Percentiles rank a stretch among this genome's conserved stretches.
Conservation (phyloP, 2,888 invertebrate species). For the Cheilosia vulpina region DNA sequence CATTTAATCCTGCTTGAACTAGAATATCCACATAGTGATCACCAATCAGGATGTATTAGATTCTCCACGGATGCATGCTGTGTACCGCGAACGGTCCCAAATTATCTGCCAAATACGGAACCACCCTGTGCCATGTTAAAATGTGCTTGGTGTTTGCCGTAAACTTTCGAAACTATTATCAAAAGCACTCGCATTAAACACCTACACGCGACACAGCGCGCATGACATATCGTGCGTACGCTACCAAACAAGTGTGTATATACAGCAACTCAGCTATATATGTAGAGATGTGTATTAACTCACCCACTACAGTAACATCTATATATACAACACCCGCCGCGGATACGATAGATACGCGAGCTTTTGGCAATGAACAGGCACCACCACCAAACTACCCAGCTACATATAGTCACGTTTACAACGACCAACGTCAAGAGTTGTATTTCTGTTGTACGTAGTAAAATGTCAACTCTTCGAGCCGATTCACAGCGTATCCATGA, state of each 20-base stretch:
- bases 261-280: constrained; percentile 3
- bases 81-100: too few species aligned
- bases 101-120: not conserved
- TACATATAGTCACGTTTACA: constrained; percentile 73
- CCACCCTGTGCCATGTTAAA: constrained; percentile 44
- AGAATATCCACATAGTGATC: too few species aligned
- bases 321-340: constrained; percentile 41
- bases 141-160: constrained; percentile 22
- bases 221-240: constrained; percentile 66
- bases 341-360: constrained; percentile 59
- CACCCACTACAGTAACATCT: constrained; percentile 55
- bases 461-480: constrained; percentile 72
- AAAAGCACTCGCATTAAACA: constrained; percentile 57
- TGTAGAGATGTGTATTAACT: constrained; percentile 5
- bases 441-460: constrained; percentile 75
- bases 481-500: constrained; percentile 72
- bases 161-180: constrained; percentile 28
- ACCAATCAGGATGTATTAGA: too few species aligned
- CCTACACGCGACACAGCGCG: constrained; percentile 56
- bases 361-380: constrained; percentile 59
- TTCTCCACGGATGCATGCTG: too few species aligned
- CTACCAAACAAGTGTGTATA: constrained; percentile 48
- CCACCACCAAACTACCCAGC: constrained; percentile 64
- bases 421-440: constrained; percentile 70
- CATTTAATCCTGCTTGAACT: too few species aligned